phyloP scores from a whole-genome alignment of 2,113 vertebrate genomes.

The Coryphaenoides rupestris region DNA sequence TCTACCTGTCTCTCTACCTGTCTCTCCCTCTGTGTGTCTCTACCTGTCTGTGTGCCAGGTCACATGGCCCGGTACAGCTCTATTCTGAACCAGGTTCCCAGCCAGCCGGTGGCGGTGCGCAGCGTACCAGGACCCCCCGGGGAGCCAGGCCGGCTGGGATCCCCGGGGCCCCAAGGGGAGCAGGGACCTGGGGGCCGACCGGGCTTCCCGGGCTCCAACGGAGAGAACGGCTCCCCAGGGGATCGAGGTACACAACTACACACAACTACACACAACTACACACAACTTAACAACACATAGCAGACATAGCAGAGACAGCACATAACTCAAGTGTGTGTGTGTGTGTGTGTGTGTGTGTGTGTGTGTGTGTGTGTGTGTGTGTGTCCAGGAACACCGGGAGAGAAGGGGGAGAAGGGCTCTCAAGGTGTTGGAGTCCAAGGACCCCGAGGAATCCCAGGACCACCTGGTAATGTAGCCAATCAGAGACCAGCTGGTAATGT shows the following conservation, averaged over 20 bases:
- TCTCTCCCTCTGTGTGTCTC: too few relatives aligned
- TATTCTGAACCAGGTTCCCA: constrained; percentile 88
- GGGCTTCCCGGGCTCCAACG: constrained; percentile 90
- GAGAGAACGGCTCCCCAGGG: constrained; percentile 87
- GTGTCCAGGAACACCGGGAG: constrained; percentile 82
- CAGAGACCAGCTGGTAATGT: not conserved
- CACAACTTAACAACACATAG: not conserved
- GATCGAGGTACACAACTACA: constrained; percentile 44
- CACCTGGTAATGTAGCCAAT: constrained; percentile 74
- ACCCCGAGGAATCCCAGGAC: constrained; percentile 84
- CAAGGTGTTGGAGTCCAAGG: constrained; percentile 86
- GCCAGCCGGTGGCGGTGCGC: constrained; percentile 82
- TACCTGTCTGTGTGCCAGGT: constrained; percentile 77
- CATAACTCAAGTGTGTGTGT: too few relatives aligned
- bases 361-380: too few relatives aligned
- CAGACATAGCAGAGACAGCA: too few relatives aligned
- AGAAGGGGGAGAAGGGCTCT: constrained; percentile 91
- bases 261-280: not conserved
- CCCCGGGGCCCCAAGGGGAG: constrained; percentile 85
- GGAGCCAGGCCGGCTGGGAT: constrained; percentile 83
- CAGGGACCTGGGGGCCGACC: constrained; percentile 88
- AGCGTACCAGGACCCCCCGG: constrained; percentile 88
- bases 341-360: too few relatives aligned
- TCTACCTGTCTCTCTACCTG: not conserved
- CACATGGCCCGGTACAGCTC: constrained; percentile 92